These are phyloP conservation scores for Varecia variegata DNA, from an alignment of 2,797 vertebrate species.

Conservation along the genomic window DNA sequence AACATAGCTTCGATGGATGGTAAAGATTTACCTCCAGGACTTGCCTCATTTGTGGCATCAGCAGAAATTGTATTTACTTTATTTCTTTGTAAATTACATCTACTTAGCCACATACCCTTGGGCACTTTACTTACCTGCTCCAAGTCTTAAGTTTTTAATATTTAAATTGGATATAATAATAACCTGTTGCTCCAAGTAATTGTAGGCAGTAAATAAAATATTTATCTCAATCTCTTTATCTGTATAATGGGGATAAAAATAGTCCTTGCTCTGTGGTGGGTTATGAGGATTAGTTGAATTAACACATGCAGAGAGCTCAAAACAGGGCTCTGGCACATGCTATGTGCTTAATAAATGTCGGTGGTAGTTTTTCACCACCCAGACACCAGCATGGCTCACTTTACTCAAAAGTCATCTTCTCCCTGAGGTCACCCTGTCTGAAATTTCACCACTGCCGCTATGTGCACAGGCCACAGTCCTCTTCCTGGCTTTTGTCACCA, in stretches of 20 bases:
- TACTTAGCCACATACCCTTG: neutral
- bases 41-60: neutral
- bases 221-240: neutral
- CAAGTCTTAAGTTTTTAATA: neutral
- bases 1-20: neutral
- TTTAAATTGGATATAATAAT: neutral
- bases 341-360: neutral
- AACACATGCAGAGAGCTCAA: neutral
- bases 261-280: neutral
- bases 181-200: neutral
- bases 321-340: neutral
- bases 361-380: neutral
- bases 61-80: neutral
- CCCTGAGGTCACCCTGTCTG: neutral
- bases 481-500: neutral
- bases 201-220: neutral
- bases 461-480: neutral
- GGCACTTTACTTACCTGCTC: neutral
- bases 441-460: fast-evolving
- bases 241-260: neutral
- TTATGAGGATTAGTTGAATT: neutral
- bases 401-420: neutral
- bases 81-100: neutral
- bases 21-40: neutral
- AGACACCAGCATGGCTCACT: neutral